phyloP scores from a whole-genome alignment of 1,140 invertebrate species.

The Pseudomyrmex concolor region DNA sequence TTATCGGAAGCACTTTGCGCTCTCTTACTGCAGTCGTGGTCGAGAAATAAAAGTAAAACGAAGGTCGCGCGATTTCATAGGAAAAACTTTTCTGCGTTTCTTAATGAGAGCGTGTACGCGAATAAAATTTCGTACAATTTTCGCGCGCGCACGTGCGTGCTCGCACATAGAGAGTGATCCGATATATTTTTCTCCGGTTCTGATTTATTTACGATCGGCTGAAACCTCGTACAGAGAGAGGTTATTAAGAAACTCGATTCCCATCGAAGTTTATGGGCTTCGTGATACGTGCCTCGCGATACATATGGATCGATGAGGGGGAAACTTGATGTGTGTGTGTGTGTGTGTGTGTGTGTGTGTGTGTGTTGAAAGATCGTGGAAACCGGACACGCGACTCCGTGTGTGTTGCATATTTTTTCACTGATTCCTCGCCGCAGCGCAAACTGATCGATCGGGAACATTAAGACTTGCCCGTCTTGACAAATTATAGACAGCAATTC shows the following conservation, averaged over 20 bases:
- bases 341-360: no score
- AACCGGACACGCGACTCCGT: conserved; percentile 48
- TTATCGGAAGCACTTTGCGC: conserved; percentile 48
- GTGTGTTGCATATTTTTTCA: conserved; percentile 38
- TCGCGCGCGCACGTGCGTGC: background rate
- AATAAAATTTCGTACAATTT: conserved; percentile 37
- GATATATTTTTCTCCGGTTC: conserved; percentile 31
- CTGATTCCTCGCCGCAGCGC: background rate
- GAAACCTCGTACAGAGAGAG: conserved; percentile 51
- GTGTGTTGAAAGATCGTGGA: conserved; percentile 14
- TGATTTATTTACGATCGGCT: conserved; percentile 60
- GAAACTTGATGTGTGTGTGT: background rate
- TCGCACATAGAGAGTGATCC: background rate
- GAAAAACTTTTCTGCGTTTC: conserved; percentile 39
- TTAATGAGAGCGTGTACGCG: conserved; percentile 48
- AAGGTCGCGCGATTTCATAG: conserved; percentile 45
- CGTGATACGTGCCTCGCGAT: conserved; percentile 56
- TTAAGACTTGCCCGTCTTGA: conserved; percentile 21
- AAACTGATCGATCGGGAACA: conserved; percentile 17
- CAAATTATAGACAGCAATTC: conserved; percentile 23
- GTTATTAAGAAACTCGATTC: conserved; percentile 67
- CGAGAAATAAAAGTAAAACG: conserved; percentile 47
- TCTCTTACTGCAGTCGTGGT: conserved; percentile 15
- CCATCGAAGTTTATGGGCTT: conserved; percentile 63
- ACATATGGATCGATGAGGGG: background rate